Evolutionary conservation across 2,888 invertebrate genomes (phyloP), one percentile per base, ranked within the genome.

Genomic region (Aquatica leii): DNA sequence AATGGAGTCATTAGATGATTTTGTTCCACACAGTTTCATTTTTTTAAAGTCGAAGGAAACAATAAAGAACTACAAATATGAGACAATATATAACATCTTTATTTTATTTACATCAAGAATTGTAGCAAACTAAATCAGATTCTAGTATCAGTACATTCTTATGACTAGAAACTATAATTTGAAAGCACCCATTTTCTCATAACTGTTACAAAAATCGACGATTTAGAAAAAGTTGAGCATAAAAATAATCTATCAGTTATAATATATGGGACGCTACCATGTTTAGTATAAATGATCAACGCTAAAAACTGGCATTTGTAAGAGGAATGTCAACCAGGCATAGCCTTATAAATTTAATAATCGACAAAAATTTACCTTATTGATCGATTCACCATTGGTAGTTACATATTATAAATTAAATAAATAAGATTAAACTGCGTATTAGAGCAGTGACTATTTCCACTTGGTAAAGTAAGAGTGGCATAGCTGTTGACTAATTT

Each of bases 121-220:
- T 65, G 61, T 58, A 65, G 73, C 71, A 70, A 74, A 73, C 73
- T 73, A 74, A 75, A 74, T 71, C 71, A 69, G 62, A 67, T 73
- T 74, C 73, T 76, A 76, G 74, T 76, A 75, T 77, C 78, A 78
- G 79, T 77, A 79, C 79, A 77, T 77, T 78, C 77, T 78, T 79
- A 79, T 80, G 80, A 80, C 80, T 80, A 80, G 80, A 80, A 76
- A 77, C 74, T 74, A 79, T 76, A 69, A 61, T 55, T 61, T 35
- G 17, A n/a, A 35, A 52, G 35, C 37, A 34, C 52, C 35, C 15
- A 35, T 14, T 43, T 43, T 43, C 2, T 52, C 14, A 17, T n/a
- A 52, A 31, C 12, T 12, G 24, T 31, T 12, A 24, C 31, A 11
- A 20, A 50, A 31, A 31, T 8, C 11, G 24, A n/a, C 6, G 52